These are phyloP conservation scores for Urechis unicinctus DNA, from an alignment of 2,888 invertebrate genomes.

Conservation along the genomic window DNA sequence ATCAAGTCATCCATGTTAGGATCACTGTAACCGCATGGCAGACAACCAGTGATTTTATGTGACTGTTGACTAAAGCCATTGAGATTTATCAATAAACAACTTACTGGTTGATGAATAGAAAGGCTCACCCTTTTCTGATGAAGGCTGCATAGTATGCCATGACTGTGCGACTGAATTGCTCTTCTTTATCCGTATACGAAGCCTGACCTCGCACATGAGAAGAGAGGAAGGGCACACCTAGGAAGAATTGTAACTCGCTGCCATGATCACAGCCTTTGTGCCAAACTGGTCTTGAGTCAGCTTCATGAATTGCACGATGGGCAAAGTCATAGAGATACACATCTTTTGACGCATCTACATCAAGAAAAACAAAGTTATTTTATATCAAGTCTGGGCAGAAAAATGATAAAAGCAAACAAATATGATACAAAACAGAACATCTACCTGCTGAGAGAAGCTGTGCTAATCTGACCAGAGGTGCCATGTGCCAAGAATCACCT, in stretches of 20 bases:
- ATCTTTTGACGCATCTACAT: not conserved
- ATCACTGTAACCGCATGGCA: not conserved
- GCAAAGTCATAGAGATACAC: not conserved
- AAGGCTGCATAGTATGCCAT: not conserved
- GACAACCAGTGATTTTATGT: not conserved
- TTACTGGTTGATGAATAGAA: not conserved
- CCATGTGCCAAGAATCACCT: not conserved
- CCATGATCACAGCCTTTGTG: not conserved
- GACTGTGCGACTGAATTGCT: not conserved
- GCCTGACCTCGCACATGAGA: not conserved
- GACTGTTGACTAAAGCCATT: too few relatives aligned
- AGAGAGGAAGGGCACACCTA: not conserved
- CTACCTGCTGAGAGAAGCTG: not conserved
- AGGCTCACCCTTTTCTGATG: not conserved
- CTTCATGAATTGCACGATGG: not conserved
- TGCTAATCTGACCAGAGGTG: not conserved
- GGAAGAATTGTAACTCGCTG: not conserved
- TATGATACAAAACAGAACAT: not conserved
- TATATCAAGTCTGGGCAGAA: not conserved
- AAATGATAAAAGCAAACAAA: not conserved
- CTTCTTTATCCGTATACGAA: not conserved
- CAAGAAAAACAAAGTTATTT: not conserved
- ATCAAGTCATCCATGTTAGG: not conserved
- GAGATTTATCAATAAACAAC: too few relatives aligned
- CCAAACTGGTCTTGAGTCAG: not conserved